phyloP scores from a whole-genome alignment of 2,888 invertebrate genomes.

The Conops quadrifasciatus region DNA sequence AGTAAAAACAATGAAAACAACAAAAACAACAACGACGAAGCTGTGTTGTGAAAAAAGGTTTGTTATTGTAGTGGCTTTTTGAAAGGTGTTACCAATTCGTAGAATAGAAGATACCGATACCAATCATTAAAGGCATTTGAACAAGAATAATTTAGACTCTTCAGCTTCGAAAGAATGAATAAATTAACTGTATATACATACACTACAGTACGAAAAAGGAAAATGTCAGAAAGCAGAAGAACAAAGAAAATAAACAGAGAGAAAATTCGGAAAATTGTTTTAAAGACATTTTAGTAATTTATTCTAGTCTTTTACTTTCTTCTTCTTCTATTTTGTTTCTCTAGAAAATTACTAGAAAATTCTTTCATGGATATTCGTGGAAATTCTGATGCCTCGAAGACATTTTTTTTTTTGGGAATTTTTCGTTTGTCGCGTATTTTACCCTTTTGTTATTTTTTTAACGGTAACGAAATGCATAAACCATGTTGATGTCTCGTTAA shows the following conservation, averaged over 20 bases:
- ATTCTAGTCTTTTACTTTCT: constrained; percentile 2
- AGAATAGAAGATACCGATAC: too few relatives aligned
- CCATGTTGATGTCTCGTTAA: too few relatives aligned
- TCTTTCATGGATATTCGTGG: not conserved
- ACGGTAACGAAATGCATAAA: not conserved
- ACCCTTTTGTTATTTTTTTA: not conserved
- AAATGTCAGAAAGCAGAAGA: not conserved
- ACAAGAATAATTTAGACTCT: too few relatives aligned
- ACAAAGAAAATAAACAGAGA: not conserved
- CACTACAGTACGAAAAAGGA: not conserved
- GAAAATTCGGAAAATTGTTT: not conserved
- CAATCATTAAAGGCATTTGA: too few relatives aligned
- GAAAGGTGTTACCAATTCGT: too few relatives aligned
- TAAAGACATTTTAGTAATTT: constrained; percentile 2
- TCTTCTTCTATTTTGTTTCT: not conserved
- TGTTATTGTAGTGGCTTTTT: too few relatives aligned
- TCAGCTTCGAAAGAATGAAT: too few relatives aligned
- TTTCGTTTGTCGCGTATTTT: too few relatives aligned
- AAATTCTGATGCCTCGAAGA: not conserved
- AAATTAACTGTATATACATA: not conserved
- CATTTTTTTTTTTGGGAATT: not conserved
- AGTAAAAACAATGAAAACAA: too few relatives aligned
- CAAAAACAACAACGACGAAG: too few relatives aligned
- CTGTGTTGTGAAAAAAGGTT: too few relatives aligned
- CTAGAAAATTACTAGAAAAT: not conserved